phyloP scores from a whole-genome alignment of 2,888 invertebrate genomes.

The Parelbella ahira region DNA sequence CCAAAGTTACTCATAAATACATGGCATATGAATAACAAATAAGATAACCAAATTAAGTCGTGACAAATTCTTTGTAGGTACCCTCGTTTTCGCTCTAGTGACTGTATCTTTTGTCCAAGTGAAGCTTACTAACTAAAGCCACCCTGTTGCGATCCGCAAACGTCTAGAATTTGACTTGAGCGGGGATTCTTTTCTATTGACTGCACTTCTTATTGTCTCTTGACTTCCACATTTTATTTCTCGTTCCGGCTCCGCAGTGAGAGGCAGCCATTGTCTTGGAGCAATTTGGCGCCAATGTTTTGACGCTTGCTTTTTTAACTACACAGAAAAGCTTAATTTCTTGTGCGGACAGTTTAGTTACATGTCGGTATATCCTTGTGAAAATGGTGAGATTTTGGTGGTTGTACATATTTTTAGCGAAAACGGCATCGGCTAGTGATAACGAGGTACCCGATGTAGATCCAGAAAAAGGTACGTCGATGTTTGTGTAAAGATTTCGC shows the following conservation, averaged over 20 bases:
- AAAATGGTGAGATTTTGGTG: constrained; percentile 77
- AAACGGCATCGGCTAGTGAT: constrained; percentile 69
- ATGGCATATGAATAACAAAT: no score
- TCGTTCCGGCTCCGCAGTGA: constrained; percentile 58
- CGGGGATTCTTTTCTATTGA: constrained; percentile 74
- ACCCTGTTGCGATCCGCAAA: constrained; percentile 44
- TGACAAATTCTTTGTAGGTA: constrained; percentile 6
- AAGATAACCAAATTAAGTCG: no score
- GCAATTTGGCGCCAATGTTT: constrained; percentile 44
- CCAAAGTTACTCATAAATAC: no score
- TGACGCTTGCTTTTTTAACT: constrained; percentile 41
- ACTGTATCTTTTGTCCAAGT: constrained; percentile 31
- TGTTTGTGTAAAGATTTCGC: not conserved
- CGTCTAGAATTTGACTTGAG: constrained; percentile 39
- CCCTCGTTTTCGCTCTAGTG: constrained; percentile 64
- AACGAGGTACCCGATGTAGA: constrained; percentile 58
- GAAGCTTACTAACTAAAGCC: constrained; percentile 31
- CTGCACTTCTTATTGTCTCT: constrained; percentile 66
- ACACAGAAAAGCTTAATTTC: constrained; percentile 25
- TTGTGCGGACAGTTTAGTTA: constrained; percentile 42
- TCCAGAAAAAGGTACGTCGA: constrained; percentile 54
- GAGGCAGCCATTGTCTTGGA: constrained; percentile 48
- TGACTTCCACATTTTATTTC: constrained; percentile 60
- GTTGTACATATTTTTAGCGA: constrained; percentile 73
- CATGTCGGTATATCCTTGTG: constrained; percentile 59